A percentile compares a stretch with the other conserved stretches of the same genome.
Evolutionary conservation across 2,797 vertebrate genomes (phyloP).

Genomic region (Carduelis carduelis): DNA sequence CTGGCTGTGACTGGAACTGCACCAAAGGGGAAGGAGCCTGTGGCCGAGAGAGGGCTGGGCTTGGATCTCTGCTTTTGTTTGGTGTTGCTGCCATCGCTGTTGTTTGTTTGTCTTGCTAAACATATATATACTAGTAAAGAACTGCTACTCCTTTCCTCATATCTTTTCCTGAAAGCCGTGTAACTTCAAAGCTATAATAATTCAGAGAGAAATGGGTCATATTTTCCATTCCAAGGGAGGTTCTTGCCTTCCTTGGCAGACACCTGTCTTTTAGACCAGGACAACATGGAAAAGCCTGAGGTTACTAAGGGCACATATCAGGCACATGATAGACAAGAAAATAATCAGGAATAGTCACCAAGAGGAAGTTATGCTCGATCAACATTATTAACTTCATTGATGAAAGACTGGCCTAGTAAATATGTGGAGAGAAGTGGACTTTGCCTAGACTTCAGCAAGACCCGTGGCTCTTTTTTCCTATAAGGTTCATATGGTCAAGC

Average conservation of each 20-base stretch:
- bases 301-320: not conserved
- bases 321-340: not conserved
- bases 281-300: not conserved
- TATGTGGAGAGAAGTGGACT: not conserved
- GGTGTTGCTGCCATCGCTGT: not conserved
- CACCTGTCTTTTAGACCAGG: not conserved
- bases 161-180: not conserved
- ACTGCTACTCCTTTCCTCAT: too few species aligned
- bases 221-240: not conserved
- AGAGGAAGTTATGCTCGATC: not conserved
- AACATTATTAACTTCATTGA: not conserved
- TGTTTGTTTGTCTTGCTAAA: not conserved
- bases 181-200: not conserved
- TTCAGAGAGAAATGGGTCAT: not conserved
- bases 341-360: not conserved
- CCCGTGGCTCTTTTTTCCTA: not conserved
- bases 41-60: rapidly evolving
- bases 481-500: too few species aligned
- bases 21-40: not conserved
- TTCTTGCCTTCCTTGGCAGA: not conserved
- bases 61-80: too few species aligned
- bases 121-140: too few species aligned
- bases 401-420: not conserved
- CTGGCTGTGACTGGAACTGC: not conserved
- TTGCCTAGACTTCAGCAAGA: not conserved